Evolutionary conservation across 1,140 invertebrate species (phyloP).

Genomic region (Monochamus saltuarius): DNA sequence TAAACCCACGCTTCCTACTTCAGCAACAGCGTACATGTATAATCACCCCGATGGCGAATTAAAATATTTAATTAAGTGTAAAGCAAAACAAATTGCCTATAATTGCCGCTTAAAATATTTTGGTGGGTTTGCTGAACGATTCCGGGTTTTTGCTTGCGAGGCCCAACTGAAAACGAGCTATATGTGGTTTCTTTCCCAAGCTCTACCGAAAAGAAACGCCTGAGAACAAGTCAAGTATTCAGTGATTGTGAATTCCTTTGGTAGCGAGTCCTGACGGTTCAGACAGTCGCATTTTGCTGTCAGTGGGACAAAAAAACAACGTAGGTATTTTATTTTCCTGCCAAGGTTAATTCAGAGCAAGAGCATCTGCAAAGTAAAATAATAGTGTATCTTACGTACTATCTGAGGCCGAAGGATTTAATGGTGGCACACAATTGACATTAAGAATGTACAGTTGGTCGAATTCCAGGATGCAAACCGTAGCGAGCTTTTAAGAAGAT

Average conservation of each 20-base stretch:
- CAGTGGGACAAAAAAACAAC: slow-evolving; percentile 38
- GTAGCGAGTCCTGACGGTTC: slow-evolving; percentile 29
- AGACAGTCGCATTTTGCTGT: slow-evolving; percentile 49
- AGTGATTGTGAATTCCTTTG: slow-evolving; percentile 44
- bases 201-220: slow-evolving; percentile 24
- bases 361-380: slow-evolving; percentile 43
- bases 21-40: background rate
- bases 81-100: slow-evolving; percentile 33
- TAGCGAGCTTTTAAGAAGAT: slow-evolving; percentile 4
- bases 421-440: slow-evolving; percentile 40
- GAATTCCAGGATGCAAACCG: slow-evolving; percentile 12
- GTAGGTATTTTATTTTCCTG: slow-evolving; percentile 47
- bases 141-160: slow-evolving; percentile 28
- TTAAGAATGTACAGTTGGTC: slow-evolving; percentile 29
- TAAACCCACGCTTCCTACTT: background rate
- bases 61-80: slow-evolving; percentile 34
- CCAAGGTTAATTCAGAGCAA: slow-evolving; percentile 48
- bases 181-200: slow-evolving; percentile 28
- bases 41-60: slow-evolving; percentile 21
- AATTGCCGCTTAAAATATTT: slow-evolving; percentile 28
- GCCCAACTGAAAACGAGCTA: slow-evolving; percentile 23
- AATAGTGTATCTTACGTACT: slow-evolving; percentile 44
- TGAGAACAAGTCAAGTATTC: slow-evolving; percentile 42
- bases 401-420: slow-evolving; percentile 47
- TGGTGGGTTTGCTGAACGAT: slow-evolving; percentile 8